A percentile compares a stretch with the other conserved stretches of the same genome.
phyloP scores from a whole-genome alignment of 2,888 invertebrate species.

The Ophion ellenae region DNA sequence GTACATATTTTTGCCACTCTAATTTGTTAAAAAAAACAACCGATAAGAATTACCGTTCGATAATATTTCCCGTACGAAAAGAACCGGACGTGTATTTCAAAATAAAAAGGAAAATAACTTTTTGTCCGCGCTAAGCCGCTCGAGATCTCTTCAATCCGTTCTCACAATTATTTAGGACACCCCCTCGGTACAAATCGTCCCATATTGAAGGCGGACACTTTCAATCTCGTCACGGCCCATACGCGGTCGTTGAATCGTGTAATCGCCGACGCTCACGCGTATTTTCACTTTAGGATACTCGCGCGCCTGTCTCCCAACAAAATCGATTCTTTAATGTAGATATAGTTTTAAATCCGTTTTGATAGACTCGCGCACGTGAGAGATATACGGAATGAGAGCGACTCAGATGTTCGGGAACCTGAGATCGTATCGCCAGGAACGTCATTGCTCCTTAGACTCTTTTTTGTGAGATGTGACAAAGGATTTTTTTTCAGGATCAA shows the following conservation, averaged over 20 bases:
- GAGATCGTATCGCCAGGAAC: constrained; percentile 16
- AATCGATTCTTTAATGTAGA: constrained; percentile 26
- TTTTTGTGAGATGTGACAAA: not conserved
- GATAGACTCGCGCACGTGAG: not conserved
- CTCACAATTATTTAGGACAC: not conserved
- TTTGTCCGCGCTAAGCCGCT: constrained; percentile 1
- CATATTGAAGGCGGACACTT: constrained; percentile 22
- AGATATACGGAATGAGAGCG: constrained; percentile 12
- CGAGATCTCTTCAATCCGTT: constrained; percentile 2
- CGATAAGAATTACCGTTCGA: no score
- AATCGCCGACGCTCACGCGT: constrained; percentile 35
- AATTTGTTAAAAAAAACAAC: no score
- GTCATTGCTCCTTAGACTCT: not conserved
- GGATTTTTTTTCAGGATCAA: constrained; percentile 15
- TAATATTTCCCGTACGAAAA: no score
- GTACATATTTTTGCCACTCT: no score
- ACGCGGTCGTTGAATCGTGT: constrained; percentile 35
- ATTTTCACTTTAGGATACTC: constrained; percentile 9
- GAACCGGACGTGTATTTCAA: no score
- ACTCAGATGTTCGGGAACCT: constrained; percentile 11
- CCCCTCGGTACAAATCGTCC: constrained; percentile 13
- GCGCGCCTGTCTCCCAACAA: not conserved
- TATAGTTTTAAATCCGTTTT: constrained; percentile 20
- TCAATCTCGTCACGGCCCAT: constrained; percentile 6
- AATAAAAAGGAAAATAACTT: not conserved